Evolutionary conservation across 2,797 vertebrate genomes (phyloP), one percentile per base, ranked within the genome.

Genomic region (Alosa sapidissima): DNA sequence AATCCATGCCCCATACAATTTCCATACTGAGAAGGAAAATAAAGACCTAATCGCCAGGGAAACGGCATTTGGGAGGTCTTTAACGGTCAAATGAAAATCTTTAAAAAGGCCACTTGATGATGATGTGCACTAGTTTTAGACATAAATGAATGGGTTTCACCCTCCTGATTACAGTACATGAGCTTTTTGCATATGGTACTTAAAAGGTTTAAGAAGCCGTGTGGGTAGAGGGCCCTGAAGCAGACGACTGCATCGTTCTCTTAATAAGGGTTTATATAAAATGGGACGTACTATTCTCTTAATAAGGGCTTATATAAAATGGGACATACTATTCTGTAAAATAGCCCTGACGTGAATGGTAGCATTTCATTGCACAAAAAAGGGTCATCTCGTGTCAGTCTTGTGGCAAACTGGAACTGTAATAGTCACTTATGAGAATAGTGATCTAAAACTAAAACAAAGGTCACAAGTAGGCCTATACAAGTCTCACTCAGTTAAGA

Each of bases 41-140:
- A 78, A 47, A 47, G 41, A 78, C 16, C 41, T 78, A 41, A 78
- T 78, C 72, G 5, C 72, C 72, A 78, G 36, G 72, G 14, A 45
- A 41, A 83, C 36, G 47, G 33, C 33, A 14, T 19, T 78, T 78
- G 72, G 72, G 72, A 47, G 72, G 72, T 47, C 36, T 78, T 78
- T 47, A 78, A 78, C 21, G 72, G 41, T 41, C 72, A 78, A 45
- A 78, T 78, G 72, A 78, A 60, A 72, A 78, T 21, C 72, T 14
- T 78, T 78, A 19, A 78, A 78, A 47, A 47, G 72, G 36, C 36
- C 41, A 78, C 72, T 78, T 78, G 72, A 47, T 45, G 41, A 47
- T 78, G 72, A 78, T 45, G 72, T 21, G 24, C 72, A 78, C 72
- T 78, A 78, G 41, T 78, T 78, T 78, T 78, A 78, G 72, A 78